Conservation (phyloP, 2,113 vertebrate species). For the Burhinus oedicnemus region DNA sequence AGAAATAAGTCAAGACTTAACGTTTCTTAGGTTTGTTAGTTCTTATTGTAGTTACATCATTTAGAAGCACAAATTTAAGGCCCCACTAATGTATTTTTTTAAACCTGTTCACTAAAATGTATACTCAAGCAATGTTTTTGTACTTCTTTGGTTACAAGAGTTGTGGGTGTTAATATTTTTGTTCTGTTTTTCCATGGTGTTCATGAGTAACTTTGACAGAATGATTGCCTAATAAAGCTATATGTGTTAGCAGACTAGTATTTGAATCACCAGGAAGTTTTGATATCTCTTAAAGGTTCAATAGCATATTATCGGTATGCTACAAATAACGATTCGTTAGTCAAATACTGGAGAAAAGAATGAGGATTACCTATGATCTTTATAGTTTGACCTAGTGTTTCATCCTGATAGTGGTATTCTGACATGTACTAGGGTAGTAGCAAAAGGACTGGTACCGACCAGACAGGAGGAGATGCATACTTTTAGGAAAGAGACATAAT, state of each 20-base stretch:
- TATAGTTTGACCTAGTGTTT: background rate
- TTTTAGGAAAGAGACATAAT: background rate
- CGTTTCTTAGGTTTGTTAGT: background rate
- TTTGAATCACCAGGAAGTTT: background rate
- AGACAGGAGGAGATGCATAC: background rate
- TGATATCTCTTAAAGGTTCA: background rate
- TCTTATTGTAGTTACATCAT: background rate
- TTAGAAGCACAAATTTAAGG: background rate
- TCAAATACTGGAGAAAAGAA: background rate
- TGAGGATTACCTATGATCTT: background rate
- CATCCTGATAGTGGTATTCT: background rate
- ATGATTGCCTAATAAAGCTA: background rate
- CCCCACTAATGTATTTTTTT: background rate
- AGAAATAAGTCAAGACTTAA: background rate
- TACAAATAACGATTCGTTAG: background rate
- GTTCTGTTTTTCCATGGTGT: background rate
- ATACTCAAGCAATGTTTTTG: background rate
- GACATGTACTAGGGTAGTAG: background rate
- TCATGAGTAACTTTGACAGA: background rate
- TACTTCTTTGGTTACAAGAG: background rate
- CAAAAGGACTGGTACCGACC: background rate
- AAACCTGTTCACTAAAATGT: background rate
- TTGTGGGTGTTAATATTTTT: background rate
- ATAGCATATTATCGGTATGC: background rate
- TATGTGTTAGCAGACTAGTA: background rate